Percentiles rank a stretch among this genome's conserved stretches.
Conservation (phyloP, 2,797 vertebrate genomes). For the Tangara arthus region DNA sequence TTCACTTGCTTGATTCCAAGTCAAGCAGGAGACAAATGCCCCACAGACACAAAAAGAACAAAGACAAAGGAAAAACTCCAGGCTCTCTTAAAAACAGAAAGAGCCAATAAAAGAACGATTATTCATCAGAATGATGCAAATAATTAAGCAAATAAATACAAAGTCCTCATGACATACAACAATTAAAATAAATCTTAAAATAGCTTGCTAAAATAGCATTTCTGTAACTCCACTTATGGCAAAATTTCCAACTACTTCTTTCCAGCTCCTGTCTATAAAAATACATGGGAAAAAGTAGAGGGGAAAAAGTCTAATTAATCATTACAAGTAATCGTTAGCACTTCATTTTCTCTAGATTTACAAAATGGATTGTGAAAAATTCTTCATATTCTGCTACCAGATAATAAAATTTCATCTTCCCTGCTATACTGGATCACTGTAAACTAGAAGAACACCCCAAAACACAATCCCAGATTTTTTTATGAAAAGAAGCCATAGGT, state of each 20-base stretch:
- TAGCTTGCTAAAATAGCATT: background rate
- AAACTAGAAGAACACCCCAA: background rate
- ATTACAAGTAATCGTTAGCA: background rate
- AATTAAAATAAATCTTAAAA: slow-evolving; percentile 23
- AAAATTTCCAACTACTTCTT: background rate
- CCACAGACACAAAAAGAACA: background rate
- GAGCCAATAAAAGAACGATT: background rate
- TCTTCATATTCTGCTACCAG: background rate
- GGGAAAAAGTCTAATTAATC: background rate
- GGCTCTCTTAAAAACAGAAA: background rate
- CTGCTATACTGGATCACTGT: background rate
- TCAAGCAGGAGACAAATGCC: slow-evolving; percentile 8
- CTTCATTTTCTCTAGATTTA: background rate
- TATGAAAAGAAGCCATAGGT: background rate
- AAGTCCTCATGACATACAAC: background rate
- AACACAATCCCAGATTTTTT: background rate
- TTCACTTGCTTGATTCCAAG: background rate
- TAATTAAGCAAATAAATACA: slow-evolving; percentile 24
- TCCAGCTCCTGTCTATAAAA: background rate
- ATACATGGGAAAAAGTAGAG: background rate
- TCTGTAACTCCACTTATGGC: background rate
- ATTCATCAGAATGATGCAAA: background rate
- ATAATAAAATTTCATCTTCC: background rate
- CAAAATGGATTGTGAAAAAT: background rate
- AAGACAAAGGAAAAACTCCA: background rate